A percentile compares a stretch with the other conserved stretches of the same genome.
Evolutionary conservation across 2,797 vertebrate species (phyloP).

Genomic region (Pteropus rufus): DNA sequence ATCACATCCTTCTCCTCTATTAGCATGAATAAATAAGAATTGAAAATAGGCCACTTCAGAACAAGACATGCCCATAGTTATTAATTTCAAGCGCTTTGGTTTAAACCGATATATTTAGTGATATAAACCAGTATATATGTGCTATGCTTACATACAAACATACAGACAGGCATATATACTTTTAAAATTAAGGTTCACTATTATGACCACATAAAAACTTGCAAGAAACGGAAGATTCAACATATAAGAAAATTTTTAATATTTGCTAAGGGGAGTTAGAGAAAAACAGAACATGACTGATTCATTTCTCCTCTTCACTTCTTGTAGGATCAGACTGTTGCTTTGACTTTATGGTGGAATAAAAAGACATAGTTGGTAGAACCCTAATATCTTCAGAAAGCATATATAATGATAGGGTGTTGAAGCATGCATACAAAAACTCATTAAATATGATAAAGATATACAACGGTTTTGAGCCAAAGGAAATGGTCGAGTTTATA

Average conservation of each 20-base stretch:
- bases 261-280: background rate
- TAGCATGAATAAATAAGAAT: conserved; percentile 59
- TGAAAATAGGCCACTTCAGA: conserved; percentile 54
- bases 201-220: background rate
- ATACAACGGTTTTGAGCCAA: background rate
- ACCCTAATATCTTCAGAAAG: background rate
- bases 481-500: background rate
- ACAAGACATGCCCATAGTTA: conserved; percentile 50
- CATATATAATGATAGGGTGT: background rate
- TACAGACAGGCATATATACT: background rate
- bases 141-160: background rate
- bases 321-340: background rate
- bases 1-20: conserved; percentile 49
- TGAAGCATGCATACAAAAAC: background rate
- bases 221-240: background rate
- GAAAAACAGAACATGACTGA: background rate
- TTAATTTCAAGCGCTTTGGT: background rate
- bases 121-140: background rate
- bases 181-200: background rate
- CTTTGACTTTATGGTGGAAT: background rate
- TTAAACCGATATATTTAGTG: background rate
- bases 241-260: background rate
- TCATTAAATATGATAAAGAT: background rate
- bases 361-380: background rate
- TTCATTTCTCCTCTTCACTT: background rate